Base-by-base conservation (phyloP, 2,888 invertebrate genomes). In the Oligia fasciuncula region DNA sequence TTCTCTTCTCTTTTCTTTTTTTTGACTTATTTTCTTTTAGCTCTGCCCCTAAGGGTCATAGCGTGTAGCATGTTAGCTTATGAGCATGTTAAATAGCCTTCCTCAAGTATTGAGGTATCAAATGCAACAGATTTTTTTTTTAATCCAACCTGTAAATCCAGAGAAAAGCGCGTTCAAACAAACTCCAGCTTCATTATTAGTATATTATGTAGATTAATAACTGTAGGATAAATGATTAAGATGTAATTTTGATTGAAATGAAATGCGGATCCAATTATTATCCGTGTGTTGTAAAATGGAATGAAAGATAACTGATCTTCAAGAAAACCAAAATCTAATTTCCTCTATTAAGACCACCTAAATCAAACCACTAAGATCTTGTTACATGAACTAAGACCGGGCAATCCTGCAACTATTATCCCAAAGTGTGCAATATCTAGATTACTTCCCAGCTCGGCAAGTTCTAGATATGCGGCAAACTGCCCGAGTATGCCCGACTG, bases 351-450 rank as follows among this genome's bases (percentile, higher is more conserved):
- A 65, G 57, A 49, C 40, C 57, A 57, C 29, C 29, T 65, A 68
- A 71, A 80, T 66, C 29, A 35, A 73, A 81, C 63, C 62, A 54
- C 66, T 71, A 85, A 71, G 81, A 63, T 81, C 74, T 85, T 40
- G 51, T 68, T 67, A 19, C 70, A 40, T 40, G 29, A 83, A 74
- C 73, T 86, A 77, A 72, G 71, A 71, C 49, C 19, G 43, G 57
- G 54, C 65, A 62, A 73, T 76, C 65, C 71, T 76, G 76, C 67
- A 87, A 87, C 77, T 84, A 86, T 84, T 83, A 83, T 73, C 46
- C 57, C 77, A 63, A 54, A 83, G 77, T 83, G 51, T 67, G 80
- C 85, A 83, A 86, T 86, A 84, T 88, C 81, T 79, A 81, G 85
- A 89, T 89, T 81, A 81, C 84, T 81, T 77, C 66, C 46, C n/a